phyloP scores from a whole-genome alignment of 2,797 vertebrate genomes.

The Cyprinella venusta region DNA sequence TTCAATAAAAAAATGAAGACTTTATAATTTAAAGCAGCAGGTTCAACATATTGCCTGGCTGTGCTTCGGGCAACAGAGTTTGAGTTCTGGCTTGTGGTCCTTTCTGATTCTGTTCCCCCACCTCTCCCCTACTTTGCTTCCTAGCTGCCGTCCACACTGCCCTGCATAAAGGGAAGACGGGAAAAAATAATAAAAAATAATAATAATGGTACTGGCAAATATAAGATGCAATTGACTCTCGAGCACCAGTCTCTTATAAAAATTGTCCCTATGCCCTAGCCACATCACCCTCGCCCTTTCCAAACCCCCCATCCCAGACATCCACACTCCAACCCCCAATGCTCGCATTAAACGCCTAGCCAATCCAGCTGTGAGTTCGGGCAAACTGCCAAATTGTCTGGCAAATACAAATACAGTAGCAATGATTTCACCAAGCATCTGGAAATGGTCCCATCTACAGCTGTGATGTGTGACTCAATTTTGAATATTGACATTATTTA shows the following conservation, averaged over 20 bases:
- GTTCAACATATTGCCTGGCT: not conserved
- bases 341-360: constrained; percentile 55
- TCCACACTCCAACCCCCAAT: constrained; percentile 29
- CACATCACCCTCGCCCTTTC: constrained; percentile 37
- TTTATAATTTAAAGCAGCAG: not conserved
- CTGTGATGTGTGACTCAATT: not conserved
- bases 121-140: not conserved
- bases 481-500: constrained; percentile 1
- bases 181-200: not conserved
- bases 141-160: not conserved
- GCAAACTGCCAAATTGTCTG: constrained; percentile 68
- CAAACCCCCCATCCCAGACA: constrained; percentile 43
- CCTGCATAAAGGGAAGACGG: not conserved
- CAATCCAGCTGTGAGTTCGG: constrained; percentile 75
- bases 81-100: not conserved
- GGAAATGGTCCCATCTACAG: constrained; percentile 10
- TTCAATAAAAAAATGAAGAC: constrained; percentile 61
- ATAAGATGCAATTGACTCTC: not conserved
- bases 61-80: not conserved
- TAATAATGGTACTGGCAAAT: not conserved
- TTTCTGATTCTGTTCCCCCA: constrained; percentile 8
- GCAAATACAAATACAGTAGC: constrained; percentile 53
- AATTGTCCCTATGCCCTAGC: constrained; percentile 8
- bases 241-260: not conserved
- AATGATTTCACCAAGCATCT: constrained; percentile 34